A percentile compares a stretch with the other conserved stretches of the same genome.
These are phyloP conservation scores for Sinelater perroti DNA, from an alignment of 2,888 invertebrate genomes.

Conservation along the genomic window DNA sequence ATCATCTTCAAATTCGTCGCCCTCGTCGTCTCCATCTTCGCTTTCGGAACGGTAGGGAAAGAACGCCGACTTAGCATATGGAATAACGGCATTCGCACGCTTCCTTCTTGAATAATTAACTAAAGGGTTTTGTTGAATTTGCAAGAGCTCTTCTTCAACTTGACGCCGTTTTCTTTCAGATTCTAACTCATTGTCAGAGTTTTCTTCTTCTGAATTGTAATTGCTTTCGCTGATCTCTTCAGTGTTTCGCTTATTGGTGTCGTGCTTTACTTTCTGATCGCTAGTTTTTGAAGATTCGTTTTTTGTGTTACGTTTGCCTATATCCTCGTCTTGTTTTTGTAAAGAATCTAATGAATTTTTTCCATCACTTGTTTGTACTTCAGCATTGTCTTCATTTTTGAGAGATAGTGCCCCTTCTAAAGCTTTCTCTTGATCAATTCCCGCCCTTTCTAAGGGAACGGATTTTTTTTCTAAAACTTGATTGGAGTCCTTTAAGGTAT, in stretches of 20 bases:
- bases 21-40: conserved; percentile 63
- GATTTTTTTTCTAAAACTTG: no score
- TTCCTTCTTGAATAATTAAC: conserved; percentile 45
- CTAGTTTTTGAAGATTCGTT: no score
- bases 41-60: conserved; percentile 53
- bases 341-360: no score
- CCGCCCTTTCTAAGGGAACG: no score
- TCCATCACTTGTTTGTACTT: no score
- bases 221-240: neutral
- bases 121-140: neutral
- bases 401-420: no score
- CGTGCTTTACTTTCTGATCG: no score
- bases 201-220: neutral
- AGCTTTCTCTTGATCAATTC: no score
- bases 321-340: no score
- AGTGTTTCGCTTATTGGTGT: conserved; percentile 10
- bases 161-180: conserved; percentile 17
- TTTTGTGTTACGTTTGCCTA: no score
- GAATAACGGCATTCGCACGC: conserved; percentile 54
- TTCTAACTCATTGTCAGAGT: neutral
- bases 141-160: neutral
- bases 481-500: no score
- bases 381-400: no score
- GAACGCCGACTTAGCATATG: conserved; percentile 60
- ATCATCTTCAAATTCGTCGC: conserved; percentile 64